Base-by-base conservation (phyloP, 2,888 invertebrate genomes). In the Galeruca laticollis region DNA sequence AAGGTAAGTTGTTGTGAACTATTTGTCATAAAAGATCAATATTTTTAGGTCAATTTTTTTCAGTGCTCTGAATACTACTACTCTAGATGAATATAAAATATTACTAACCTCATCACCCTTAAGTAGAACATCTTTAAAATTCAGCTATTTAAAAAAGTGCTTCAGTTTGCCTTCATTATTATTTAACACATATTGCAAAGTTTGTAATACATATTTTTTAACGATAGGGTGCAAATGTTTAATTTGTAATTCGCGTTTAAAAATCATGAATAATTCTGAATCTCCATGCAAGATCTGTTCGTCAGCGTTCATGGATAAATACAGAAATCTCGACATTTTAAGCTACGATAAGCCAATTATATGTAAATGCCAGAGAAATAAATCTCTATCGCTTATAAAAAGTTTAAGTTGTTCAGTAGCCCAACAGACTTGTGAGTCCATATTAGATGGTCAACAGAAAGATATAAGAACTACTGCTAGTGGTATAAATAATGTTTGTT, bases 381-480 rank as follows among this genome's bases (percentile, higher is more conserved):
- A 79, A 68, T 77, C 79, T 68, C 76, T 85, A 64, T 83, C 85
- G 26, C 79, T 86, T 57, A 83, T 85, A 69, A 82, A 83, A 78
- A 84, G 84, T 77, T 81, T 84, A 71, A 84, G 83, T 73, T 84
- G 84, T 78, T 83, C 84, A 51, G 79, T 84, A 66, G 83, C 82
- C 49, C 80, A 82, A 78, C 79, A 80, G 74, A 77, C 78, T 77
- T 81, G 81, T 79, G 80, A 82, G 78, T 75, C 78, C 64, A 52
- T 66, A 21, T 78, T 83, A 72, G 82, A 82, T 68, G 79, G 79
- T 70, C 78, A 79, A 70, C 79, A 81, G 61, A 81, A 76, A 72
- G 84, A 84, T 75, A 78, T 85, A 43, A 77, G 85, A 74, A 85
- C 85, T 68, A 85, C 85, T 40, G 85, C 85, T 56, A 85, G 85